phyloP scores from a whole-genome alignment of 1,140 invertebrate species.

The Meloidogyne exigua region DNA sequence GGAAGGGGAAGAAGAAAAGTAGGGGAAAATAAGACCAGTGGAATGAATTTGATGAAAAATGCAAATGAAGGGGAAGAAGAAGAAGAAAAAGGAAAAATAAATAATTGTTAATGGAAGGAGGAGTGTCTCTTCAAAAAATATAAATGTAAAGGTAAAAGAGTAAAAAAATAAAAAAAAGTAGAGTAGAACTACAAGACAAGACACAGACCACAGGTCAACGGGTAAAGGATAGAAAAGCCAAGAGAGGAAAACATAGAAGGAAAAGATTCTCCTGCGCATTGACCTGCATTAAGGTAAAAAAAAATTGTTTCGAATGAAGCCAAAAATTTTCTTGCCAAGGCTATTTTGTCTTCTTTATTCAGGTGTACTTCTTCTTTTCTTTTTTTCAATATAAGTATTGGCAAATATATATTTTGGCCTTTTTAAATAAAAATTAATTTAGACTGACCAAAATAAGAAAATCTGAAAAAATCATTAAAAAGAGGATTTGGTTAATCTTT shows the following conservation, averaged over 20 bases:
- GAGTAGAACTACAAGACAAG: neutral
- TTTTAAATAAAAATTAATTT: too few relatives aligned
- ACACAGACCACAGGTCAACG: neutral
- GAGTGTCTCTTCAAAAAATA: neutral
- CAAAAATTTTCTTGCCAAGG: too few relatives aligned
- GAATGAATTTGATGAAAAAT: slow-evolving; percentile 13
- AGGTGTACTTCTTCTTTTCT: too few relatives aligned
- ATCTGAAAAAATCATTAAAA: too few relatives aligned
- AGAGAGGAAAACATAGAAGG: neutral
- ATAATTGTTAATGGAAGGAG: neutral
- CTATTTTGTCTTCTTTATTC: too few relatives aligned
- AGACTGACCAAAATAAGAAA: too few relatives aligned
- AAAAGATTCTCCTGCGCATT: neutral
- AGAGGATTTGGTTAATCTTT: too few relatives aligned
- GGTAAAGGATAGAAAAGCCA: neutral
- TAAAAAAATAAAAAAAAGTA: neutral
- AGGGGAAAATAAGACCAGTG: neutral
- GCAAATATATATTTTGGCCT: too few relatives aligned
- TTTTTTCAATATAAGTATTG: too few relatives aligned
- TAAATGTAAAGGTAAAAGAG: neutral
- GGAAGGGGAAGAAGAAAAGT: neutral
- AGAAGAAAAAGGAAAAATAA: neutral
- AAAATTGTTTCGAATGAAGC: too few relatives aligned
- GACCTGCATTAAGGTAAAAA: neutral
- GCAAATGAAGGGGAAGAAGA: slow-evolving; percentile 10